These are phyloP conservation scores for Hycleus cichorii DNA, from an alignment of 1,140 invertebrate genomes.

Conservation along the genomic window DNA sequence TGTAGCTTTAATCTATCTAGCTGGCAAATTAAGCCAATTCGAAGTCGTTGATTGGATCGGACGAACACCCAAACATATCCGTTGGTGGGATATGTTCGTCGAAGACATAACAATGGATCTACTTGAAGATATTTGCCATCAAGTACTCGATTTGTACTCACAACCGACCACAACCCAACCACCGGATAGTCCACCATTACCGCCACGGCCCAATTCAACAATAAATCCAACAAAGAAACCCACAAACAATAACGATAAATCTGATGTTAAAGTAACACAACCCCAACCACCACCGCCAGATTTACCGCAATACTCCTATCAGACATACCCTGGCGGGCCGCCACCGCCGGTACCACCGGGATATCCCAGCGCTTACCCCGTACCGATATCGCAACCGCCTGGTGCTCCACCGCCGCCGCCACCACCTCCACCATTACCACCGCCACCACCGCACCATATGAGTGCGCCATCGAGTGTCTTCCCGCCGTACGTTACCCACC, in stretches of 20 bases:
- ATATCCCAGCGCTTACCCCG: constrained; percentile 11
- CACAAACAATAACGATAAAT: constrained; percentile 27
- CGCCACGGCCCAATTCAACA: constrained; percentile 33
- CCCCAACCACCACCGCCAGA: constrained; percentile 34
- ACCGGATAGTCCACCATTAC: constrained; percentile 44
- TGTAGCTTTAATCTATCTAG: constrained; percentile 94
- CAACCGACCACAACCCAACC: constrained; percentile 47
- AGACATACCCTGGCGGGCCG: constrained; percentile 42
- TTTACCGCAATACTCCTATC: constrained; percentile 33
- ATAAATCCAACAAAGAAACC: not conserved
- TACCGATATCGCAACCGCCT: constrained; percentile 18
- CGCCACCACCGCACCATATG: constrained; percentile 39
- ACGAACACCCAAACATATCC: constrained; percentile 67
- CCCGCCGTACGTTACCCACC: constrained; percentile 29
- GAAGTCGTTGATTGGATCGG: constrained; percentile 91
- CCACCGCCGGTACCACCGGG: constrained; percentile 19
- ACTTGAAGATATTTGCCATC: constrained; percentile 96
- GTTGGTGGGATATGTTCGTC: constrained; percentile 98
- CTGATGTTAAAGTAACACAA: not conserved
- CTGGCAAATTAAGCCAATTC: constrained; percentile 94
- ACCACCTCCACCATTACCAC: constrained; percentile 23
- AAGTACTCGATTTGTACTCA: constrained; percentile 80
- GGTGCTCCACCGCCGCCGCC: constrained; percentile 5
- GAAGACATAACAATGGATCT: constrained; percentile 93
- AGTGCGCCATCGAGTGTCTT: constrained; percentile 34